Evolutionary conservation across 2,888 invertebrate species (phyloP), one percentile per base, ranked within the genome.

Genomic region (Nymphalis c-album): DNA sequence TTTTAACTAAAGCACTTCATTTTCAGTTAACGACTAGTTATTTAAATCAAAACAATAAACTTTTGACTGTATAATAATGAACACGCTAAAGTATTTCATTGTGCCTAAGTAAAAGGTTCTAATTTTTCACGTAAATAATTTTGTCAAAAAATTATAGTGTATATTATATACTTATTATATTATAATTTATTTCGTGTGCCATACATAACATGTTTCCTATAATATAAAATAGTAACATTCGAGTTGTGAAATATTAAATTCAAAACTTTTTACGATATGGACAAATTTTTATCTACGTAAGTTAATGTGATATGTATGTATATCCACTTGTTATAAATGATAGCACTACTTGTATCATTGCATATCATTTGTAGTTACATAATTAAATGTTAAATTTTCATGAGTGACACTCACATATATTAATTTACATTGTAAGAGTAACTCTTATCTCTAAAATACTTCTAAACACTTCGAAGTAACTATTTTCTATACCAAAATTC

Each of bases 291-390:
- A 89, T 86, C 88, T 90, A 92, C 92, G 91, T 91, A 91, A 91
- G 84, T 83, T 88, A 87, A 81, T 92, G 91, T 92, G 91, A 92
- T 92, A 91, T 87, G 86, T 92, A 90, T 87, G 86, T 86, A 84
- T 89, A 88, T 81, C 85, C 88, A 89, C 90, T 91, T 88, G 90
- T 91, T 91, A 91, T 86, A 81, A 83, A 79, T 80, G 82, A 83
- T 88, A 90, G 90, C 90, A 91, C 90, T 82, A 87, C 85, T 84
- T 88, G 85, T 89, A 90, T 82, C 75, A 80, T 87, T 90, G 91
- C 91, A 92, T 91, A 92, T 91, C 91, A 92, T 81, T 62, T 68
- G 61, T 73, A 73, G 71, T 47, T 69, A 69, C 72, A 67, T 72
- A 69, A 67, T 48, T 57, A 48, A 62, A 46, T 67, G 55, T 59